Evolutionary conservation across 1,140 invertebrate genomes (phyloP), one percentile per base, ranked within the genome.

Genomic region (Cherax quadricarinatus): DNA sequence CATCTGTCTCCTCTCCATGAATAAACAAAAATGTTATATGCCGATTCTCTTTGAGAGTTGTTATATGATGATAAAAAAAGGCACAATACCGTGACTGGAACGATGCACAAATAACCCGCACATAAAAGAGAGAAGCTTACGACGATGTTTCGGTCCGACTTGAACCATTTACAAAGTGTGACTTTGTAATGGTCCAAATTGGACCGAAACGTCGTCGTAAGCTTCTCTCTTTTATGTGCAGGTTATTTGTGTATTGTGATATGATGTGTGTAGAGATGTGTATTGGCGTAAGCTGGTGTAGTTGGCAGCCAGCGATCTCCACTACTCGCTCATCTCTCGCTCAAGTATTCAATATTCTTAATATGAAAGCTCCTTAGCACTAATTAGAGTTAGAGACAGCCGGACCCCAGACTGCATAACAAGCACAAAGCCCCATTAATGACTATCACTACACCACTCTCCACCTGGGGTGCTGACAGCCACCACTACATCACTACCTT

Each of bases 371-470:
- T 85, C 48, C 83, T 85, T 85, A 85, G 62, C 24, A 21, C 83
- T 85, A 85, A 85, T 85, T 85, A 85, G 83, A 70, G 83, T n/a
- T 49, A 85, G 83, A 66, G 83, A 41, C 83, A 66, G 83, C 57
- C 83, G 70, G 83, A 48, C 70, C 60, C 83, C 49, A 48, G 60
- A 49, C 60, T 85, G 41, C 83, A 48, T 85, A 85, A 85, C 83
- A 48, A 85, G 83, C 83, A 85, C 83, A 85, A 85, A 85, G 83
- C 83, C 83, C 70, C 53, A 62, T 53, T 85, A 85, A 85, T 85
- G 83, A 70, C 60, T 62, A 66, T 70, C 70, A 62, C 83, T 48
- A 16, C 60, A 4, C 83, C 7, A 9, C 60, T 49, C 60, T 66
- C 83, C 60, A 85, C 83, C 83, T 85, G 60, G 60, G 30, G 18